phyloP scores from a whole-genome alignment of 2,888 invertebrate species.

The Trachelus iudaicus region DNA sequence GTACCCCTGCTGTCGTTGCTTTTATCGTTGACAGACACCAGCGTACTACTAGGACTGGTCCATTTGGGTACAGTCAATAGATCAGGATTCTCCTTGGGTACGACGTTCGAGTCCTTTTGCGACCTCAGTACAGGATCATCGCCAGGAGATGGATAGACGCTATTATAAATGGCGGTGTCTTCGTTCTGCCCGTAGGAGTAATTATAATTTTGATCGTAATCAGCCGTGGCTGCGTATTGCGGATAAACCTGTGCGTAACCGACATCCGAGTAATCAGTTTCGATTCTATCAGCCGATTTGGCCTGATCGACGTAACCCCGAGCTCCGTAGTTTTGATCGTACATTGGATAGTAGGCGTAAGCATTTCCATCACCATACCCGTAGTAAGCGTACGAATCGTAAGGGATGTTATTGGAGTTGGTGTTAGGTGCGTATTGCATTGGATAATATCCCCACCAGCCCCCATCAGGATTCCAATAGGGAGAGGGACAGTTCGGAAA shows the following conservation, averaged over 20 bases:
- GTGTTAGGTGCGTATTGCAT: constrained; percentile 28
- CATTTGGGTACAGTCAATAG: constrained; percentile 16
- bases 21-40: constrained; percentile 16
- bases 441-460: constrained; percentile 49
- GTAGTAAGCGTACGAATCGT: constrained; percentile 32
- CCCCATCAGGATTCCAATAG: constrained; percentile 43
- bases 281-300: constrained; percentile 4
- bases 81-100: background rate
- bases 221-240: background rate
- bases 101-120: background rate
- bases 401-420: constrained; percentile 17
- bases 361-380: constrained; percentile 31
- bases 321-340: constrained; percentile 27
- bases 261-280: background rate
- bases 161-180: background rate
- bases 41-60: background rate
- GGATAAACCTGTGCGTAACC: constrained; percentile 5
- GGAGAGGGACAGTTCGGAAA: constrained; percentile 32
- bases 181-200: background rate
- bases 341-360: constrained; percentile 40
- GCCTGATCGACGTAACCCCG: constrained; percentile 23
- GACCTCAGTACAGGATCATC: background rate
- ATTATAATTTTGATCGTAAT: background rate
- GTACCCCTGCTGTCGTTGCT: constrained; percentile 23
- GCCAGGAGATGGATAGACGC: background rate